Conservation (phyloP, 2,113 vertebrate species). For the Canis aureus region DNA sequence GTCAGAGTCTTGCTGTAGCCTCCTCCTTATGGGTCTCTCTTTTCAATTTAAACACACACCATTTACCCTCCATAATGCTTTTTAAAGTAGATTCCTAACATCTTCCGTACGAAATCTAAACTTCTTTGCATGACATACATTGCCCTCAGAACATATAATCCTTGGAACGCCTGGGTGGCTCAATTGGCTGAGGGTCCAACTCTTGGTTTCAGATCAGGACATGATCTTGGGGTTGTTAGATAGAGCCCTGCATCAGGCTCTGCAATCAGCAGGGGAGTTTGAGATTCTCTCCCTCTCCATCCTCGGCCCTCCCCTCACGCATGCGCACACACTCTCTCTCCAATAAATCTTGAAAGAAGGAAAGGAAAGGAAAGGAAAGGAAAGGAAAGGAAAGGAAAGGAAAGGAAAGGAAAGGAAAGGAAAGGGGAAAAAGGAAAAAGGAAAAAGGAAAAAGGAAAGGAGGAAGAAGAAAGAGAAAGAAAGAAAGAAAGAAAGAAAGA, state of each 20-base stretch:
- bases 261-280: neutral
- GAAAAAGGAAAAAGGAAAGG: no score
- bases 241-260: neutral
- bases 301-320: neutral
- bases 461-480: neutral
- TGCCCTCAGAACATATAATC: neutral
- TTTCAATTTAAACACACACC: neutral
- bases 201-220: neutral
- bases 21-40: neutral
- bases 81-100: neutral
- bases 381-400: no score
- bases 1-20: neutral
- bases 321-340: neutral
- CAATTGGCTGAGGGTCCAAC: neutral
- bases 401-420: no score
- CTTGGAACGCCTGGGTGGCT: neutral
- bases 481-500: neutral
- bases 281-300: neutral
- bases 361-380: no score
- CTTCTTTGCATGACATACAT: neutral
- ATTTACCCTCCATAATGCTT: neutral
- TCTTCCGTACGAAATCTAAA: slow-evolving; percentile 28
- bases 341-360: neutral
- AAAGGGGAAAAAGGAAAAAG: no score
- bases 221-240: neutral